Base-by-base conservation (phyloP, 2,113 vertebrate genomes). In the Apistogramma diplotaenia region DNA sequence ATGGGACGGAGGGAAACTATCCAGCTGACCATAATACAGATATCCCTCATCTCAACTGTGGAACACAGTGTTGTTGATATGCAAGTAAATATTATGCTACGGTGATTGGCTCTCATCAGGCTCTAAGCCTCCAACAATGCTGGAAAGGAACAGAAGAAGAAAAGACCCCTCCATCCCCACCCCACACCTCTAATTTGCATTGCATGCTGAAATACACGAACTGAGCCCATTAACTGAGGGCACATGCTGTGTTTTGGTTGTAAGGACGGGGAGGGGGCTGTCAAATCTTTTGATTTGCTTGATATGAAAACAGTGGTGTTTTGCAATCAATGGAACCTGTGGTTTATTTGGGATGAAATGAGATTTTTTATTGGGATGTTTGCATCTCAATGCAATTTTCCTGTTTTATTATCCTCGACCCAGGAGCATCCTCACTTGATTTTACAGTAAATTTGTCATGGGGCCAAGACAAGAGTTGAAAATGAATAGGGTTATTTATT, bases 81-180 rank as follows among this genome's bases (percentile, higher is more conserved):
- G 95, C 96, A 96, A 97, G 95, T 95, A 96, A 97, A 97, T 96
- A 97, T 96, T 96, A 96, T 93, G 94, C 94, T 94, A 95, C 88
- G 96, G 96, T 97, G 95, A 97, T 97, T 96, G 96, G 95, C 95
- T 96, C 96, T 97, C 96, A 91, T 96, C 96, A 95, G 96, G 95
- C 93, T 94, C 94, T 77, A 81, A 93, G 94, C 93, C 83, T 73
- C 86, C 84, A 83, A 91, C 89, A 92, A 95, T 92, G 95, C 96
- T 95, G 91, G 94, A 94, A 95, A 95, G 94, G 91, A 85, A 90
- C 88, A 92, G 95, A 85, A 79, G 81, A 90, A 81, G 78, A 82
- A 79, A 29, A 51, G 11, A 71, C 71, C 81, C 70, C 43, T 82
- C 25, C 77, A 76, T 93, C 85, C 85, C 57, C 84, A 91, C 79